phyloP scores from a whole-genome alignment of 1,140 invertebrate species.

The Cryptotermes secundus region DNA sequence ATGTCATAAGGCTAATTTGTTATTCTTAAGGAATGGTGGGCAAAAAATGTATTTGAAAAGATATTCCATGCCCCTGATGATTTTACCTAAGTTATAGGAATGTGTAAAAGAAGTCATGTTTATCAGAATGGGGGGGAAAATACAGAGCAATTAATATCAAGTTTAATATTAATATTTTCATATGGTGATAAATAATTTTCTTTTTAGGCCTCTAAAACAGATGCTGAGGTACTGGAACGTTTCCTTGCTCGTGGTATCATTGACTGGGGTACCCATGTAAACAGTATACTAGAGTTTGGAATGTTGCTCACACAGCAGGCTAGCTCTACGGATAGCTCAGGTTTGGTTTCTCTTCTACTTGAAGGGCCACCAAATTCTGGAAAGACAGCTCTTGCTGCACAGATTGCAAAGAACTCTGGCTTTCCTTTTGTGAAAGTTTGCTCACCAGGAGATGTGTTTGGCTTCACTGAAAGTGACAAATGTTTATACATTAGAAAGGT shows the following conservation, averaged over 20 bases:
- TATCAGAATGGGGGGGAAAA: too few relatives aligned
- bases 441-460: slow-evolving; percentile 97
- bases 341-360: slow-evolving; percentile 85
- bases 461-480: slow-evolving; percentile 94
- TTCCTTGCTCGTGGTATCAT: slow-evolving; percentile 85
- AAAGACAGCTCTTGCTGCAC: slow-evolving; percentile 95
- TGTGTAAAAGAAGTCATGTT: too few relatives aligned
- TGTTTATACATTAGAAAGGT: slow-evolving; percentile 93
- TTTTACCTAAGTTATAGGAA: too few relatives aligned
- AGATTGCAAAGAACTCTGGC: slow-evolving; percentile 93
- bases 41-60: too few relatives aligned
- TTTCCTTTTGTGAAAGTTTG: slow-evolving; percentile 99
- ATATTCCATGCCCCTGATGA: too few relatives aligned
- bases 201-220: slow-evolving; percentile 83
- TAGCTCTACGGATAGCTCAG: slow-evolving; percentile 72
- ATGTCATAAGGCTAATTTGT: too few relatives aligned
- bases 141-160: too few relatives aligned
- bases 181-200: slow-evolving; percentile 24
- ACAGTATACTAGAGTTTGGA: slow-evolving; percentile 85
- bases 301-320: slow-evolving; percentile 88
- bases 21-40: too few relatives aligned
- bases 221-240: slow-evolving; percentile 79
- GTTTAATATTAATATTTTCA: not conserved
- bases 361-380: slow-evolving; percentile 94
- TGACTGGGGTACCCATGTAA: slow-evolving; percentile 89